These are phyloP conservation scores for Lepilemur ruficaudatus DNA, from an alignment of 2,797 vertebrate species.

Conservation along the genomic window DNA sequence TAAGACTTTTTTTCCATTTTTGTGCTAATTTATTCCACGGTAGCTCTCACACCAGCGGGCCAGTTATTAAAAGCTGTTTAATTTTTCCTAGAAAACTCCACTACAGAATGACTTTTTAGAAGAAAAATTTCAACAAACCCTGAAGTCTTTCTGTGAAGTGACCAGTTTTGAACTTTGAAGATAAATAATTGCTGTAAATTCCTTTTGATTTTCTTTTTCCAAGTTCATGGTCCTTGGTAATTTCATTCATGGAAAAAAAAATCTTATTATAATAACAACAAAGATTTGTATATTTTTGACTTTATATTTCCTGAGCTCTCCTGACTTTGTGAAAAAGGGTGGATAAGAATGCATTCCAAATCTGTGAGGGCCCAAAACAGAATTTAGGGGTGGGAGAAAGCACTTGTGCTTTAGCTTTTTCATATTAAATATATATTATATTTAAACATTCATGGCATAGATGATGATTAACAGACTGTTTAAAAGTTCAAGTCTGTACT, in stretches of 20 bases:
- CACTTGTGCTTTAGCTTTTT: constrained; percentile 89
- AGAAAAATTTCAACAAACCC: constrained; percentile 86
- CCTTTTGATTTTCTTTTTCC: constrained; percentile 81
- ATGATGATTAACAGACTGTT: constrained; percentile 86
- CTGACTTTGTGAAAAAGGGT: constrained; percentile 85
- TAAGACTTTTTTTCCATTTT: constrained; percentile 88
- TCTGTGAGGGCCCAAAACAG: constrained; percentile 84
- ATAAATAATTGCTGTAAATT: constrained; percentile 87
- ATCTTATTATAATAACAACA: constrained; percentile 85
- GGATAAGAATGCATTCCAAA: constrained; percentile 87
- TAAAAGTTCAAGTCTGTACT: constrained; percentile 83
- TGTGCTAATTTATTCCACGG: constrained; percentile 91
- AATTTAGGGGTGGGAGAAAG: constrained; percentile 83
- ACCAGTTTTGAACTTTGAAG: constrained; percentile 88
- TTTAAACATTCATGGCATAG: constrained; percentile 90
- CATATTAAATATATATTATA: constrained; percentile 88
- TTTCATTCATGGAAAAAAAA: constrained; percentile 86
- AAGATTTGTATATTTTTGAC: constrained; percentile 91
- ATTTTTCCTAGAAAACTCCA: constrained; percentile 89
- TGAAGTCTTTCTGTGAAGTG: constrained; percentile 88
- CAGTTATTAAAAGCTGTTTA: constrained; percentile 90
- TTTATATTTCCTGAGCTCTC: constrained; percentile 89
- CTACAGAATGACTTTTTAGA: constrained; percentile 89
- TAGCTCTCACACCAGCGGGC: constrained; percentile 90
- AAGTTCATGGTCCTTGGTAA: constrained; percentile 87